Evolutionary conservation across 92 coral and sea anemone species (phyloP), one percentile per base, ranked within the genome.

Genomic region (Epizoanthus scotinus): DNA sequence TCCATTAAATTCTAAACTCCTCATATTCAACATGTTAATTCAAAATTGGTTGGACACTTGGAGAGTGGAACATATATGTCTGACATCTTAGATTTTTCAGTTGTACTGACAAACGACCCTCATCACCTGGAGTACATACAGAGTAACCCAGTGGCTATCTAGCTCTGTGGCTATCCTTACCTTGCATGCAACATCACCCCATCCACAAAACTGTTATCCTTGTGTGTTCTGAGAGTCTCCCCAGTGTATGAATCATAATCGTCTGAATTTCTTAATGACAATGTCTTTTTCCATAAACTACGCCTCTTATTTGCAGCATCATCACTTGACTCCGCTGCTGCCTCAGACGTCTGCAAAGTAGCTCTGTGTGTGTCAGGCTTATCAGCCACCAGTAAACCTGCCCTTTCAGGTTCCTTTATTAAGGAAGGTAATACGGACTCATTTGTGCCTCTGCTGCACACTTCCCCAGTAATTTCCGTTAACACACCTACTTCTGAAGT

Each of bases 161-260:
- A 34, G 13, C 5, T 26, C 40, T 3, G 26, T 25, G 3, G 26
- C 4, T 22, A 9, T 34, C 60, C 91, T 38, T 79, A 94, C 98
- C 88, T 88, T 61, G 89, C 94, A 67, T 89, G 97, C 77, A 94
- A 75, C 3, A 93, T 87, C 52, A 94, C 98, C 20, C 98, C 98
- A 55, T 90, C 95, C 57, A 95, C 92, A 84, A 90, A 95, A 82
- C 88, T 84, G 26, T 82, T 90, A 65, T 86, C 84, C 73, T 70
- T 87, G 12, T 85, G 81, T n/a, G 81, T 40, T 68, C 53, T 77
- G 40, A 75, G 81, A 58, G 25, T 75, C 21, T 75, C 81, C 22
- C 81, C 81, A 59, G 68, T 40, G 68, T 58, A 75, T 3, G 81
- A 59, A 26, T 75, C 81, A 58, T 75, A 75, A 29, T 75, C 81